Evolutionary conservation across 2,888 invertebrate species (phyloP).

Genomic region (Ormyrus thymus): DNA sequence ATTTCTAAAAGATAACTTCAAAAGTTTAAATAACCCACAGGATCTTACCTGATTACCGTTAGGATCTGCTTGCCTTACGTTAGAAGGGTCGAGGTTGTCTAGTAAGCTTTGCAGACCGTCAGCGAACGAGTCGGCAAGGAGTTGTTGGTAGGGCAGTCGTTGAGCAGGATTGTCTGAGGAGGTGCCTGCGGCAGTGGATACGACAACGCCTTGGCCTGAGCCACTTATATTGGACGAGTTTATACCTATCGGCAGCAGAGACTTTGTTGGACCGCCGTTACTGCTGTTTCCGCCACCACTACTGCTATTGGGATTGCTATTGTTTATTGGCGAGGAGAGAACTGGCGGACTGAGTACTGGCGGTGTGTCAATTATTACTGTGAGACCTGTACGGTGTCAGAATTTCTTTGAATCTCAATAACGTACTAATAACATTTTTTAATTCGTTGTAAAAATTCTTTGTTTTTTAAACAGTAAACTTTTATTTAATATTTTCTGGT

Average conservation of each 20-base stretch:
- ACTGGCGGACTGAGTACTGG: constrained; percentile 62
- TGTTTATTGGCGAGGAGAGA: constrained; percentile 65
- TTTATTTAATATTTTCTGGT: too few species aligned
- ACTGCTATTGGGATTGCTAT: constrained; percentile 10
- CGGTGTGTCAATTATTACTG: constrained; percentile 73
- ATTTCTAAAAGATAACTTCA: too few species aligned
- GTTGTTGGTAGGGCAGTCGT: constrained; percentile 67
- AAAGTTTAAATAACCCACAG: too few species aligned
- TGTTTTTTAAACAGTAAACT: too few species aligned
- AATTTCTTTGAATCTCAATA: constrained; percentile 35
- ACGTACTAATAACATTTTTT: background rate
- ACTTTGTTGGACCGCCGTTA: constrained; percentile 59
- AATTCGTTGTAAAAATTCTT: too few species aligned
- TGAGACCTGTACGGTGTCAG: constrained; percentile 61
- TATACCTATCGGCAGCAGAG: constrained; percentile 63
- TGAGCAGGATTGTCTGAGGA: constrained; percentile 67
- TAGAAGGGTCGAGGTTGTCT: constrained; percentile 60
- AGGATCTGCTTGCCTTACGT: constrained; percentile 22
- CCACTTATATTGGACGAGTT: constrained; percentile 73
- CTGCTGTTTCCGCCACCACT: background rate
- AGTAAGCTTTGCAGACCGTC: constrained; percentile 69
- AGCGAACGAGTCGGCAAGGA: constrained; percentile 66
- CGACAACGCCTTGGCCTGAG: constrained; percentile 75
- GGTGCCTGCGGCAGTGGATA: background rate
- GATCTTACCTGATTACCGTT: constrained; percentile 40